These are phyloP conservation scores for Cancer borealis DNA, from an alignment of 2,888 invertebrate genomes.

Conservation along the genomic window DNA sequence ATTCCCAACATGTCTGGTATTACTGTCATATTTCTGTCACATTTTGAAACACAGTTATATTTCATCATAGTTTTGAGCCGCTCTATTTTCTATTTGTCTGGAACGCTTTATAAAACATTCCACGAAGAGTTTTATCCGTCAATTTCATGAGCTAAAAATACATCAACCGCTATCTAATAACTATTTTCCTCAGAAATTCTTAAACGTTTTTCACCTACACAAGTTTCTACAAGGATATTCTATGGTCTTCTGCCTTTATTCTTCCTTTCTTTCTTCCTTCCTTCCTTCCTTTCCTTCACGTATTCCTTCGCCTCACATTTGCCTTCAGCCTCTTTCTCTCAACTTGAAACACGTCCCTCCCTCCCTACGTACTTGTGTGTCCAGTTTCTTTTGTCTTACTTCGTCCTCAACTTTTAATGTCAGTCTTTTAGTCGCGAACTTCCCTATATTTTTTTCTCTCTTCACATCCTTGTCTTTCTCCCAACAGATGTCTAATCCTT, in stretches of 20 bases:
- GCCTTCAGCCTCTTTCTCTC: background rate
- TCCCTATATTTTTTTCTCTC: background rate
- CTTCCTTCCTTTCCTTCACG: background rate
- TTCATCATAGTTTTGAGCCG: too few species aligned
- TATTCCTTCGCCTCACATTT: background rate
- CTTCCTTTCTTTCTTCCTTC: background rate
- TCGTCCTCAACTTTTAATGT: background rate
- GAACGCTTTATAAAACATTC: too few species aligned
- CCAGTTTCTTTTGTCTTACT: background rate
- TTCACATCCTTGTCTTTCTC: background rate
- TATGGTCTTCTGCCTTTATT: background rate
- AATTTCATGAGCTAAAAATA: too few species aligned
- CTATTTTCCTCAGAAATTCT: too few species aligned
- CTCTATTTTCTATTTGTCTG: too few species aligned
- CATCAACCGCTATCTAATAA: too few species aligned
- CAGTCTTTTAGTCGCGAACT: background rate
- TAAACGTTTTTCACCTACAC: background rate
- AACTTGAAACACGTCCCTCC: background rate
- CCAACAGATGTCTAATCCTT: background rate
- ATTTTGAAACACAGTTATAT: too few species aligned
- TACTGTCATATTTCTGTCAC: too few species aligned
- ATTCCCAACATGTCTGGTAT: too few species aligned
- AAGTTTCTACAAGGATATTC: background rate
- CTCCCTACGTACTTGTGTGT: background rate
- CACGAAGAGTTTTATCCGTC: too few species aligned